Conservation (phyloP, 1,140 invertebrate species). For the Rhagoletis pomonella region DNA sequence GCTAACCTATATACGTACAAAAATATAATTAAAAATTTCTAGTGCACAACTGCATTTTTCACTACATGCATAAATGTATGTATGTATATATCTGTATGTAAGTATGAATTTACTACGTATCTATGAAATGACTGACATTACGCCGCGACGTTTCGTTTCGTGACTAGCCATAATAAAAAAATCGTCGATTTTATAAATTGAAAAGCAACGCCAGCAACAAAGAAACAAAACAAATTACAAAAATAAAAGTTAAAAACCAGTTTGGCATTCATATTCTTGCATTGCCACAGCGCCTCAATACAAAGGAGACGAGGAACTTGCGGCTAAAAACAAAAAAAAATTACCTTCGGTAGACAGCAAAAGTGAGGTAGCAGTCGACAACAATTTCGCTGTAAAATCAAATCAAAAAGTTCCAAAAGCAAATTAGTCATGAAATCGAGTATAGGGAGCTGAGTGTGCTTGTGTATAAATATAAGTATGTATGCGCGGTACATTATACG, state of each 20-base stretch:
- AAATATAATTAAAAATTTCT: not conserved
- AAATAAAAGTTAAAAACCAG: conserved; percentile 3
- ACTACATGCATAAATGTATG: not conserved
- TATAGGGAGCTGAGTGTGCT: not conserved
- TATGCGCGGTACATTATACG: not conserved
- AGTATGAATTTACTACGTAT: too few relatives aligned
- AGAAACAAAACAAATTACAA: not conserved
- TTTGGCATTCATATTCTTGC: conserved; percentile 46
- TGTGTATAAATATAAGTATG: not conserved
- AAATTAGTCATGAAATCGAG: conserved; percentile 35
- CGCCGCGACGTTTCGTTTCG: conserved; percentile 8
- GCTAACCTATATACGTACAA: too few relatives aligned
- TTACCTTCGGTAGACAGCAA: not conserved
- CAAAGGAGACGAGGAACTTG: conserved; percentile 35
- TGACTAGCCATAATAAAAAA: conserved; percentile 46
- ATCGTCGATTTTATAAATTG: conserved; percentile 31
- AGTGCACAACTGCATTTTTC: conserved; percentile 16
- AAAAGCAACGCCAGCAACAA: conserved; percentile 16
- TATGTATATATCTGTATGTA: not conserved
- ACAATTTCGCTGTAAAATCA: conserved; percentile 22
- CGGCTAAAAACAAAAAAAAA: not conserved
- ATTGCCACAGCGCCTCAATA: not conserved
- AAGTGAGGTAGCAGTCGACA: not conserved
- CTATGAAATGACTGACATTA: conserved; percentile 24
- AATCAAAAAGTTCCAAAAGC: conserved; percentile 44